Percentiles rank a stretch among this genome's conserved stretches.
phyloP scores from a whole-genome alignment of 1,140 invertebrate species.

The Polypedilum pembai region DNA sequence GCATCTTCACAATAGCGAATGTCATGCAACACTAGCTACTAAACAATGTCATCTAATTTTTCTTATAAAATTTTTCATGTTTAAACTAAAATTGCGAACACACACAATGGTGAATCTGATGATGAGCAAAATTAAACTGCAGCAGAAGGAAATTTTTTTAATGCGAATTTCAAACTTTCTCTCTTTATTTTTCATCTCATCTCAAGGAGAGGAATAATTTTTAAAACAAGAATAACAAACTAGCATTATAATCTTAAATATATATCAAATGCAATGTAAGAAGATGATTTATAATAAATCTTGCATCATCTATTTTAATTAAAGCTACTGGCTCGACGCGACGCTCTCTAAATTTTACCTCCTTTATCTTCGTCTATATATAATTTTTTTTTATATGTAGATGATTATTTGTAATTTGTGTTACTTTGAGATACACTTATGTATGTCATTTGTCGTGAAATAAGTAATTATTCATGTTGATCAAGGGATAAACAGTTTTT shows the following conservation, averaged over 20 bases:
- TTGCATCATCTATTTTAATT: slow-evolving; percentile 19
- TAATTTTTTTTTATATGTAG: neutral
- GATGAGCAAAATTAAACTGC: slow-evolving; percentile 17
- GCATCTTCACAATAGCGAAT: neutral
- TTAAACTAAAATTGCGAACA: neutral
- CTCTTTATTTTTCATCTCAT: too few species aligned
- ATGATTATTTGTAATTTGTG: neutral
- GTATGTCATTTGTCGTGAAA: slow-evolving; percentile 6
- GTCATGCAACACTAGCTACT: neutral
- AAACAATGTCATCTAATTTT: neutral
- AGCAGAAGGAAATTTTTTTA: neutral
- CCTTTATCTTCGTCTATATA: too few species aligned
- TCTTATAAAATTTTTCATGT: neutral
- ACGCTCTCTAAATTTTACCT: neutral
- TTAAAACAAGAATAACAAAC: too few species aligned
- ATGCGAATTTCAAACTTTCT: too few species aligned
- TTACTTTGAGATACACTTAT: neutral
- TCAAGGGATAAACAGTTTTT: neutral
- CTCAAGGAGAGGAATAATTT: too few species aligned
- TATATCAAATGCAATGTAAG: slow-evolving; percentile 1
- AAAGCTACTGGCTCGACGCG: neutral
- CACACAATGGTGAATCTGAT: neutral
- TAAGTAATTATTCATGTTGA: neutral
- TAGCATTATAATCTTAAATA: neutral
- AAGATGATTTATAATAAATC: slow-evolving; percentile 19